These are phyloP conservation scores for Limosa lapponica DNA, from an alignment of 2,797 vertebrate genomes.

Conservation along the genomic window DNA sequence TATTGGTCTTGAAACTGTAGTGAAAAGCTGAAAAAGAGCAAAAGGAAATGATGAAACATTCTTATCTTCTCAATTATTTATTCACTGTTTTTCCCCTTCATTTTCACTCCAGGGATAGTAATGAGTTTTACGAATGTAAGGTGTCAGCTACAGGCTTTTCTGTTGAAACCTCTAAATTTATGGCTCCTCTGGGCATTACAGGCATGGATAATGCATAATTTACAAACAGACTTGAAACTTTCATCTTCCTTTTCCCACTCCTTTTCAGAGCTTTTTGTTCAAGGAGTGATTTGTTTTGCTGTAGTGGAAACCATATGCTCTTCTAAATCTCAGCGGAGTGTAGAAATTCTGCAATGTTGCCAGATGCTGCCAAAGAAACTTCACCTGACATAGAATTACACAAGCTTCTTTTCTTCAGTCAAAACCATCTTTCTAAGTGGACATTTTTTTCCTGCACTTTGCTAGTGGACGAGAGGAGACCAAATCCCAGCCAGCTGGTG, in stretches of 20 bases:
- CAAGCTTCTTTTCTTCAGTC: neutral
- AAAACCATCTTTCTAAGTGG: neutral
- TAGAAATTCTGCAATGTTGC: neutral
- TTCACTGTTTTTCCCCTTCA: slow-evolving; percentile 29
- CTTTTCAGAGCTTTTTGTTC: slow-evolving; percentile 66
- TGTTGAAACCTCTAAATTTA: slow-evolving; percentile 76
- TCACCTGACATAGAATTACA: neutral
- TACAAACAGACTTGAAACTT: slow-evolving; percentile 72
- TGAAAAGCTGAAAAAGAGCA: slow-evolving; percentile 49
- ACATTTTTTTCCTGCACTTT: neutral
- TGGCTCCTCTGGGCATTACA: slow-evolving; percentile 66
- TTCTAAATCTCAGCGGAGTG: slow-evolving; percentile 38
- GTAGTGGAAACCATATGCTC: slow-evolving; percentile 52
- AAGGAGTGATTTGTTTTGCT: slow-evolving; percentile 70
- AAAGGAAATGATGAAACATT: slow-evolving; percentile 66
- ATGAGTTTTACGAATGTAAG: slow-evolving; percentile 77
- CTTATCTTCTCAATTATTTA: slow-evolving; percentile 77
- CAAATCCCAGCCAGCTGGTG: neutral
- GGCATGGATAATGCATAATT: slow-evolving; percentile 71
- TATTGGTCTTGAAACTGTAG: slow-evolving; percentile 47
- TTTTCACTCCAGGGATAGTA: slow-evolving; percentile 70
- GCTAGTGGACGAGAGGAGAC: neutral
- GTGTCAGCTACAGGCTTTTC: slow-evolving; percentile 71
- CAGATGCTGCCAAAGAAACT: slow-evolving; percentile 12
- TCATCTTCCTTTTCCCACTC: slow-evolving; percentile 70